phyloP scores from a whole-genome alignment of 2,888 invertebrate genomes.

The Glaucopsyche alexis region DNA sequence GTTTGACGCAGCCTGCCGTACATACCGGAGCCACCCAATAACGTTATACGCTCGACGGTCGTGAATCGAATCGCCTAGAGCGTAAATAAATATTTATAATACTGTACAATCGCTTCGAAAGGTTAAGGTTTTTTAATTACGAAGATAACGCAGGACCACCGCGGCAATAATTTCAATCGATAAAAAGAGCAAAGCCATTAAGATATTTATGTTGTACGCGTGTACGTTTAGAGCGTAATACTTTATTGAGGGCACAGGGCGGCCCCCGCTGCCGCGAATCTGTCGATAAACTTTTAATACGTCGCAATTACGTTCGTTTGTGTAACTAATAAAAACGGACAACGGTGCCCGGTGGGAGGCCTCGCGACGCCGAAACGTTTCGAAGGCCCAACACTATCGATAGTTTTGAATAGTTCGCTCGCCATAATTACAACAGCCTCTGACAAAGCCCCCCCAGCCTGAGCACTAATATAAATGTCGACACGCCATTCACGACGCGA shows the following conservation, averaged over 20 bases:
- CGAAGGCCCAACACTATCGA: constrained; percentile 38
- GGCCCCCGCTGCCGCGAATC: constrained; percentile 55
- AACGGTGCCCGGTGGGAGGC: constrained; percentile 57
- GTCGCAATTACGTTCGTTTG: constrained; percentile 70
- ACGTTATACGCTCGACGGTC: constrained; percentile 40
- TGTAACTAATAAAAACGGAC: constrained; percentile 65
- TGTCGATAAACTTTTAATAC: constrained; percentile 69
- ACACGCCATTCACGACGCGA: constrained; percentile 71
- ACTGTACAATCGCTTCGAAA: constrained; percentile 25
- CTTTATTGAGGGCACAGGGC: constrained; percentile 75
- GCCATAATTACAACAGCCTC: constrained; percentile 56
- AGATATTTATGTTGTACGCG: constrained; percentile 76
- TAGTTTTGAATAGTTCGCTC: constrained; percentile 51
- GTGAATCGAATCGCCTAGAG: constrained; percentile 59
- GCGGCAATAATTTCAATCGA: constrained; percentile 70
- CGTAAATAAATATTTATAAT: constrained; percentile 59
- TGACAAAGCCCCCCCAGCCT: constrained; percentile 70
- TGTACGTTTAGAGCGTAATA: constrained; percentile 77
- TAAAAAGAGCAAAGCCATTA: constrained; percentile 70
- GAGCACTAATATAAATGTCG: constrained; percentile 74
- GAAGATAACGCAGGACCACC: constrained; percentile 61
- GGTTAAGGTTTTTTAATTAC: constrained; percentile 29
- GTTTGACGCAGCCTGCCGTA: not conserved
- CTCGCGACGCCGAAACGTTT: constrained; percentile 47
- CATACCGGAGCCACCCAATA: constrained; percentile 28